These are phyloP conservation scores for Sarcophaga variegata DNA, from an alignment of 2,888 invertebrate species.

Conservation along the genomic window DNA sequence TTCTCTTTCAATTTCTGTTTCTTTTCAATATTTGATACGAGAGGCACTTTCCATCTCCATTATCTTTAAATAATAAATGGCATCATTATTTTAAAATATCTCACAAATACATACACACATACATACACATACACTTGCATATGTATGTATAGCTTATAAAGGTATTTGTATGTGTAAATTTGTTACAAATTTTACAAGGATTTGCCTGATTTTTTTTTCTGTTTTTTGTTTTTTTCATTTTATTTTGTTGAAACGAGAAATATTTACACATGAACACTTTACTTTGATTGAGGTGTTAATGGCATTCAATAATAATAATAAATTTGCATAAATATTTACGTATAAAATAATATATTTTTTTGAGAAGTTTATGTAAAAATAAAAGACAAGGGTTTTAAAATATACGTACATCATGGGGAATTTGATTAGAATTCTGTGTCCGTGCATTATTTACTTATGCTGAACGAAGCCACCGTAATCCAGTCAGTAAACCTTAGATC, in stretches of 20 bases:
- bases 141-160: background rate
- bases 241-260: background rate
- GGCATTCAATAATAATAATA: constrained; percentile 51
- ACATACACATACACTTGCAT: background rate
- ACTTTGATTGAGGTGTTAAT: constrained; percentile 59
- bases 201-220: background rate
- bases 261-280: constrained; percentile 58
- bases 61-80: constrained; percentile 54
- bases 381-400: no score
- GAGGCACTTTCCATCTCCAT: constrained; percentile 26
- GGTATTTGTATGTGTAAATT: constrained; percentile 5
- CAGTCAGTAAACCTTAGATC: no score
- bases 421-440: no score
- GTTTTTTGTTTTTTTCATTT: no score
- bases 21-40: constrained; percentile 11
- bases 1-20: no score
- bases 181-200: constrained; percentile 33
- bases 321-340: constrained; percentile 39
- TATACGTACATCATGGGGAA: no score
- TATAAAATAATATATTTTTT: constrained; percentile 27
- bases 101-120: background rate
- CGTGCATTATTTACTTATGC: no score
- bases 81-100: constrained; percentile 15
- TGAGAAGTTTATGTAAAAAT: background rate
- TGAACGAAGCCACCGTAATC: no score